Conservation (phyloP, 2,797 vertebrate species). For the Chrosomus eos region DNA sequence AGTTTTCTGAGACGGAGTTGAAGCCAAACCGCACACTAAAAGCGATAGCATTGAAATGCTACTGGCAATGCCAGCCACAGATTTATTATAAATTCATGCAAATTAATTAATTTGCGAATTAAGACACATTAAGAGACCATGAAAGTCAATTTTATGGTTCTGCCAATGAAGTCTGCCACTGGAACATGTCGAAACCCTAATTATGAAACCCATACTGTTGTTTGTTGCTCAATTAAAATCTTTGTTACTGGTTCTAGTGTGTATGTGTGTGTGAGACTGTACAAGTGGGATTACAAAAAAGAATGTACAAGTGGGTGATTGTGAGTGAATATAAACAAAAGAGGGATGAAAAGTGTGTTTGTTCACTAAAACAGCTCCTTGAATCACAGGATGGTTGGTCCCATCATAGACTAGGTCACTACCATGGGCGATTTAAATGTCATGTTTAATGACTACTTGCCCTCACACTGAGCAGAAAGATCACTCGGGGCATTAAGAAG, state of each 20-base stretch:
- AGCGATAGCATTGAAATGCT: slow-evolving; percentile 63
- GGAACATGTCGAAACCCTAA: slow-evolving; percentile 42
- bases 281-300: no score
- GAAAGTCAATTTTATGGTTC: slow-evolving; percentile 73
- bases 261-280: not conserved
- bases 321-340: not conserved
- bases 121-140: slow-evolving; percentile 67
- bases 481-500: slow-evolving; percentile 24
- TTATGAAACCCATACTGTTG: slow-evolving; percentile 29
- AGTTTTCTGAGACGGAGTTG: not conserved
- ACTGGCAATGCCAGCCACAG: slow-evolving; percentile 53
- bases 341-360: not conserved
- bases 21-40: slow-evolving; percentile 10
- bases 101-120: slow-evolving; percentile 71
- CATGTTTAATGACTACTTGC: slow-evolving; percentile 42
- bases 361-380: slow-evolving; percentile 5
- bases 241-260: not conserved
- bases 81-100: slow-evolving; percentile 66
- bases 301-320: not conserved
- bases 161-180: slow-evolving; percentile 54
- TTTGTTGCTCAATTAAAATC: not conserved
- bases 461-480: slow-evolving; percentile 33
- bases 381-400: slow-evolving; percentile 20
- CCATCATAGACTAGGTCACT: slow-evolving; percentile 21
- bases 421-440: slow-evolving; percentile 30